These are phyloP conservation scores for Sturmia bella DNA, from an alignment of 2,888 invertebrate genomes.

Conservation along the genomic window DNA sequence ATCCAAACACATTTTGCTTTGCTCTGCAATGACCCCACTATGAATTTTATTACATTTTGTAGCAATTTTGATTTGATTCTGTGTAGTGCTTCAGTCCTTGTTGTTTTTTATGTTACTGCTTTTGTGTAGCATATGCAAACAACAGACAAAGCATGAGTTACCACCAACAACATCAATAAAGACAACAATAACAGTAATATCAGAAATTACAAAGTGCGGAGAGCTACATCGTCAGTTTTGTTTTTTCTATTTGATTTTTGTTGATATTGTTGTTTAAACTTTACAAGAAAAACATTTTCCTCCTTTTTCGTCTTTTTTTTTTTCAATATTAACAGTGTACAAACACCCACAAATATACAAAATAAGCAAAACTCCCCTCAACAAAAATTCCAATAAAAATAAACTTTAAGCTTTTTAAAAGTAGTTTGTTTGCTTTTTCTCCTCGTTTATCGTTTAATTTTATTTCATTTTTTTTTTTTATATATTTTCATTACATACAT, in stretches of 20 bases:
- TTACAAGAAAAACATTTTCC: slow-evolving; percentile 55
- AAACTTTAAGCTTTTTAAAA: slow-evolving; percentile 59
- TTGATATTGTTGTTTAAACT: slow-evolving; percentile 47
- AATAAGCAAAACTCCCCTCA: neutral
- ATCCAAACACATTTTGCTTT: slow-evolving; percentile 16
- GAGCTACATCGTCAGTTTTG: slow-evolving; percentile 51
- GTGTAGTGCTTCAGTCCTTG: slow-evolving; percentile 8
- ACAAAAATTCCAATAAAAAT: slow-evolving; percentile 63
- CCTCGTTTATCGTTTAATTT: slow-evolving; percentile 45
- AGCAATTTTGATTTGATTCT: slow-evolving; percentile 54
- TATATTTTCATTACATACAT: slow-evolving; percentile 25
- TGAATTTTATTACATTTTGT: slow-evolving; percentile 58
- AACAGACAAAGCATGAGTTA: slow-evolving; percentile 12
- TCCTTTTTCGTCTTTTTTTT: no score
- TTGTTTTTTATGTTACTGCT: slow-evolving; percentile 20
- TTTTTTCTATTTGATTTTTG: slow-evolving; percentile 6
- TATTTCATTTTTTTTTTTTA: slow-evolving; percentile 18
- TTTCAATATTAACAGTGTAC: slow-evolving; percentile 56
- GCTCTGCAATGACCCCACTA: slow-evolving; percentile 43
- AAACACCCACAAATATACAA: slow-evolving; percentile 30
- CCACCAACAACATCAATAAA: slow-evolving; percentile 53
- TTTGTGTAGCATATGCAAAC: slow-evolving; percentile 53
- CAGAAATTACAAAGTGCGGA: slow-evolving; percentile 59
- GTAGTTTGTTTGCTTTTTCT: slow-evolving; percentile 61
- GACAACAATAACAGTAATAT: slow-evolving; percentile 52